Base-by-base conservation (phyloP, 2,888 invertebrate genomes). In the Amblyjoppa proteus region DNA sequence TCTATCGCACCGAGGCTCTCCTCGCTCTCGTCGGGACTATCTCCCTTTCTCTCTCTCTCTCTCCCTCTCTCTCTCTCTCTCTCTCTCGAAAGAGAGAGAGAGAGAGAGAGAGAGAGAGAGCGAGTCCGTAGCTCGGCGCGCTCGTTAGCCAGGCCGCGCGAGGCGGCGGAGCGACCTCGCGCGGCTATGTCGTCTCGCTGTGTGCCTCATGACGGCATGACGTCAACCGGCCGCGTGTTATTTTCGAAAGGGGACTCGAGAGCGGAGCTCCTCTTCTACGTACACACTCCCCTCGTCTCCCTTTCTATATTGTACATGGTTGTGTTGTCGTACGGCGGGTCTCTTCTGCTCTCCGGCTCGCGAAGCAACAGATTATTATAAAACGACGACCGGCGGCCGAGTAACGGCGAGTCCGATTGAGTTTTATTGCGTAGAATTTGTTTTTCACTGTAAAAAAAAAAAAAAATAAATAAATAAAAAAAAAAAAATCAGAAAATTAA, bases 101-200 rank as follows among this genome's bases (percentile, higher is more conserved):
- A 20, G 20, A 20, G 20, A 20, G 20, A 20, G 20, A 20, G 20
- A 20, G 20, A 20, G 20, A 20, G 71, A 71, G 83, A 83, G 34
- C 70, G 96, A 94, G 96, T 96, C 89, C 96, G 96, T 92, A 96
- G 96, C 96, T 94, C 96, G n/a, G 96, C 94, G 96, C 76, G 41
- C 69, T 74, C 74, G 85, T 74, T 77, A 83, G 81, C 56, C 53
- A 61, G 58, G 53, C 94, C 94, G 96, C 96, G 96, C 96, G 94
- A 96, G 95, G 91, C 95, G 69, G 64, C 51, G 73, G 49, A 70
- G 88, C 91, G 95, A 94, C 95, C 94, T 94, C 94, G 94, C 94
- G 94, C 94, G 11, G 94, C 94, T 94, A 94, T 94, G 94, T 93
- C 94, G 93, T 93, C 94, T 94, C 34, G 34, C 20, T 20, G 20